Conservation (phyloP, 2,888 invertebrate species). For the Spisula solida region DNA sequence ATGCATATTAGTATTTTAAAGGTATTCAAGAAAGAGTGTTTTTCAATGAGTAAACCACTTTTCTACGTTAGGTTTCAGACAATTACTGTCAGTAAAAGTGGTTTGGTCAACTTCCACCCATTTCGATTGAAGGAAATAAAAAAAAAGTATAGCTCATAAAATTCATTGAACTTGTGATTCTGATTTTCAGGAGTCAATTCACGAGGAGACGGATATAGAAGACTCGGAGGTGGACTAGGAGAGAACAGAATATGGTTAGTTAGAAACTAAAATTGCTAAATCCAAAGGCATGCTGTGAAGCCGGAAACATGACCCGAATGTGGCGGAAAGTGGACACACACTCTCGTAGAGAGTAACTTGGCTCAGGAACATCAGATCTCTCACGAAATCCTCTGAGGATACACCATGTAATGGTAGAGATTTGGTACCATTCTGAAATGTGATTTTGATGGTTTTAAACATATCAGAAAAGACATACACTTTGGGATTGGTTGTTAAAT, state of each 20-base stretch:
- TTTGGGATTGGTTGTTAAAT: neutral
- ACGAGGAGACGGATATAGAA: constrained; percentile 65
- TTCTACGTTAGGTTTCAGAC: too few species aligned
- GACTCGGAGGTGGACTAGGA: constrained; percentile 47
- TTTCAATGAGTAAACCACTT: too few species aligned
- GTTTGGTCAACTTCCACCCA: too few species aligned
- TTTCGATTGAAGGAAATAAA: too few species aligned
- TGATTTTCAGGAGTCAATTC: constrained; percentile 63
- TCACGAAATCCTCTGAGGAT: neutral
- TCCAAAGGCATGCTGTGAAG: neutral
- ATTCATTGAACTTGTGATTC: neutral
- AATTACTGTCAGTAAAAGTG: too few species aligned
- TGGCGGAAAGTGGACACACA: neutral
- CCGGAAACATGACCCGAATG: neutral
- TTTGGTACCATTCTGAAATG: neutral
- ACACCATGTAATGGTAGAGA: neutral
- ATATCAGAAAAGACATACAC: neutral
- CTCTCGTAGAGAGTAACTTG: neutral
- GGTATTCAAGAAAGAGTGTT: too few species aligned
- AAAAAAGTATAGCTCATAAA: too few species aligned
- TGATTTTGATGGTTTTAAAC: neutral
- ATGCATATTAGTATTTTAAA: too few species aligned
- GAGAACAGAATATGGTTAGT: neutral
- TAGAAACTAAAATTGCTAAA: neutral
- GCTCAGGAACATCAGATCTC: neutral